Percentiles rank a stretch among this genome's conserved stretches.
phyloP scores from a whole-genome alignment of 2,797 vertebrate genomes.

The Crypturellus tataupa region DNA sequence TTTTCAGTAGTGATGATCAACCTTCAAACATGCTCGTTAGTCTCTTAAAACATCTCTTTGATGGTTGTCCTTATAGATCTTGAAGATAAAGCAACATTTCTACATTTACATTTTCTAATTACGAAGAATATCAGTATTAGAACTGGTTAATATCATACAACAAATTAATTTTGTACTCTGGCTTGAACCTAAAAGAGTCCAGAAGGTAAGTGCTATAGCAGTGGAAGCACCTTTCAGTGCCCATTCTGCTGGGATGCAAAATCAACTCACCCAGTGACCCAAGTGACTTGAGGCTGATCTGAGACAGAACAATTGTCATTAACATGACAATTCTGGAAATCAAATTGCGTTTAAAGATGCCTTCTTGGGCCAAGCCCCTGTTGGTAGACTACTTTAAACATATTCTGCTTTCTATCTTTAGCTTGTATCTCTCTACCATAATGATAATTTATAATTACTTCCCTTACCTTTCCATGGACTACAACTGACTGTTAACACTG shows the following conservation, averaged over 20 bases:
- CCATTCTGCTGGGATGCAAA: background rate
- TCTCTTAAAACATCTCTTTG: background rate
- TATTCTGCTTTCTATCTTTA: background rate
- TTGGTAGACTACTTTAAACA: background rate
- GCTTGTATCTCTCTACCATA: background rate
- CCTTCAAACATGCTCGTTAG: background rate
- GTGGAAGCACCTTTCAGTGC: background rate
- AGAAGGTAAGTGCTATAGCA: background rate
- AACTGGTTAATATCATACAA: background rate
- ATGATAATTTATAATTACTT: background rate
- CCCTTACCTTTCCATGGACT: background rate
- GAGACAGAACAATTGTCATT: background rate
- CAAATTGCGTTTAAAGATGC: background rate
- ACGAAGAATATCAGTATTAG: background rate
- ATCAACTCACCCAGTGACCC: background rate
- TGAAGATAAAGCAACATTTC: background rate
- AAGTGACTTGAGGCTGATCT: background rate
- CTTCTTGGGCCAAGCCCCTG: background rate
- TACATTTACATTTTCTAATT: background rate
- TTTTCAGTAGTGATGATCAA: background rate
- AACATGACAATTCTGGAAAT: background rate
- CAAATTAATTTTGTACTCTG: background rate
- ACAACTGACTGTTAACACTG: background rate
- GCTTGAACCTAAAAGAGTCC: background rate
- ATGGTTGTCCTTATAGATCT: background rate